phyloP scores from a whole-genome alignment of 1,140 invertebrate genomes.

The Eufriesea mexicana region DNA sequence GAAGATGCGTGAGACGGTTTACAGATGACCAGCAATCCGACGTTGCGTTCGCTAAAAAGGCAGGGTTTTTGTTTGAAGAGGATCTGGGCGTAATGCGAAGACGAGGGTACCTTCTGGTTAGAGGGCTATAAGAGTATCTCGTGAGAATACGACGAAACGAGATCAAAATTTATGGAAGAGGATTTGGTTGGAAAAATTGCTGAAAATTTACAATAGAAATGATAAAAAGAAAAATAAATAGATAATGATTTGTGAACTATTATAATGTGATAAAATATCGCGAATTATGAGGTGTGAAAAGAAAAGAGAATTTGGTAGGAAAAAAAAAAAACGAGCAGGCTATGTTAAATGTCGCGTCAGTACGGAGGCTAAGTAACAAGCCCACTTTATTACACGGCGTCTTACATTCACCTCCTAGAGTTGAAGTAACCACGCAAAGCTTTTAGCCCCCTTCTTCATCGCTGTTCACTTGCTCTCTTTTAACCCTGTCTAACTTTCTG shows the following conservation, averaged over 20 bases:
- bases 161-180: too few relatives aligned
- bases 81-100: neutral
- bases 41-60: neutral
- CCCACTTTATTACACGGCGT: constrained; percentile 57
- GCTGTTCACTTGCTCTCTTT: neutral
- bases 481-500: neutral
- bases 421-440: constrained; percentile 48
- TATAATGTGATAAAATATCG: too few relatives aligned
- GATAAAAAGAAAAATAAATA: too few relatives aligned
- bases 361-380: constrained; percentile 51
- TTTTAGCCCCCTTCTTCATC: constrained; percentile 47
- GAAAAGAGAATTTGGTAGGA: constrained; percentile 34
- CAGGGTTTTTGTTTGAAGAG: neutral
- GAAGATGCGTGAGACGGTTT: neutral
- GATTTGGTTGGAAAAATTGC: too few relatives aligned
- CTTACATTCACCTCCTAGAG: constrained; percentile 47
- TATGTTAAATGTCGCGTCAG: constrained; percentile 27
- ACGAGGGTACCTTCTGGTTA: neutral
- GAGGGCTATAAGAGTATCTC: neutral
- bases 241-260: too few relatives aligned
- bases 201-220: too few relatives aligned
- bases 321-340: neutral
- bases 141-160: neutral
- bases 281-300: too few relatives aligned
- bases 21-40: neutral